These are phyloP conservation scores for Fulmarus glacialis DNA, from an alignment of 2,113 vertebrate species.

Conservation along the genomic window DNA sequence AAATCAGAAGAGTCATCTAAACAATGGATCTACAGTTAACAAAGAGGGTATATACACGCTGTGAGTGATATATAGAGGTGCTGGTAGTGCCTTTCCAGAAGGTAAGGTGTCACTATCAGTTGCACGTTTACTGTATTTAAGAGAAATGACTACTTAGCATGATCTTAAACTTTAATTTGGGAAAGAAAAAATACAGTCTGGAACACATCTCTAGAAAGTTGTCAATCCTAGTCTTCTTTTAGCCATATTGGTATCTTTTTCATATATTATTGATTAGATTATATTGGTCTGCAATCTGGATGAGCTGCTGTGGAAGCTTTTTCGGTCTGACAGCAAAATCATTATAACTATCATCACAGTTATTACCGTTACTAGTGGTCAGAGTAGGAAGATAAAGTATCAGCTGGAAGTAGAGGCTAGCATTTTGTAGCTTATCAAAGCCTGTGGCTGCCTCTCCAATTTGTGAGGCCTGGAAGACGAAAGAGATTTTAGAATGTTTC, in stretches of 20 bases:
- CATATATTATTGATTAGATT: conserved; percentile 3
- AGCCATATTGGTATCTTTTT: background rate
- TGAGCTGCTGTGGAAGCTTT: background rate
- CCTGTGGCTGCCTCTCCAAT: background rate
- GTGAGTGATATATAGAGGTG: background rate
- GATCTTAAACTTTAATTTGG: background rate
- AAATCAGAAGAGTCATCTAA: background rate
- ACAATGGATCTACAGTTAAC: background rate
- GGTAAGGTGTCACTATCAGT: background rate
- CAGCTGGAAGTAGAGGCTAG: background rate
- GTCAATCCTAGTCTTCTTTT: background rate
- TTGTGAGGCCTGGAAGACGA: background rate
- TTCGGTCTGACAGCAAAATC: background rate
- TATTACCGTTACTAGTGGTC: background rate
- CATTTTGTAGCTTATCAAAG: background rate
- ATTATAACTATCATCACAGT: background rate
- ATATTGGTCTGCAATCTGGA: background rate
- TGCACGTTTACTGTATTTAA: background rate
- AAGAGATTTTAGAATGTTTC: background rate
- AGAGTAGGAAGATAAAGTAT: background rate
- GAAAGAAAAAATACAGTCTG: background rate
- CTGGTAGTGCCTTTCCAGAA: background rate
- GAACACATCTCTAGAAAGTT: background rate
- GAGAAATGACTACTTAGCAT: background rate
- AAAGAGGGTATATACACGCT: background rate